Percentiles rank a stretch among this genome's conserved stretches.
Evolutionary conservation across 1,140 invertebrate species (phyloP).

Genomic region (Telenomus remus): DNA sequence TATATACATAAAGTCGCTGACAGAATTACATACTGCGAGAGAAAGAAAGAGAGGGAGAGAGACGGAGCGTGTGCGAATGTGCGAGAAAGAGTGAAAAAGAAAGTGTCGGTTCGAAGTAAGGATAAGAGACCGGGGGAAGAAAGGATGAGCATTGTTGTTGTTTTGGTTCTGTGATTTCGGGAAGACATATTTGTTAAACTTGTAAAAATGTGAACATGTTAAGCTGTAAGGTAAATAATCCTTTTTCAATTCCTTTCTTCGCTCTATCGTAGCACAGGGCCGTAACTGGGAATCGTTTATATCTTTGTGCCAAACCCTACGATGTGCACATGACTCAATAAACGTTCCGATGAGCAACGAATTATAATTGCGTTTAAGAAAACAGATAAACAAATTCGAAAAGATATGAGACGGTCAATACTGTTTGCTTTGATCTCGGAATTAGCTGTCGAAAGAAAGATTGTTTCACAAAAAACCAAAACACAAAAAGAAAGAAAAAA

Average conservation of each 20-base stretch:
- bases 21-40: conserved; percentile 65
- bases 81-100: conserved; percentile 30
- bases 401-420: conserved; percentile 42
- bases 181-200: conserved; percentile 74
- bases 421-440: conserved; percentile 34
- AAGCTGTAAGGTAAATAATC: conserved; percentile 72
- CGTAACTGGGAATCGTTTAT: conserved; percentile 69
- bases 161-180: conserved; percentile 76
- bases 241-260: conserved; percentile 70
- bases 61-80: conserved; percentile 42
- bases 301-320: conserved; percentile 71
- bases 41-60: conserved; percentile 36
- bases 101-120: conserved; percentile 28
- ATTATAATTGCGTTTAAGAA: conserved; percentile 58
- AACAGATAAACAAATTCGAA: too few relatives aligned
- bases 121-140: conserved; percentile 35
- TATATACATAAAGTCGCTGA: conserved; percentile 61
- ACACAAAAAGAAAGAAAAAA: too few relatives aligned
- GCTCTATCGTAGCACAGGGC: conserved; percentile 66
- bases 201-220: conserved; percentile 72
- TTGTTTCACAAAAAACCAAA: too few relatives aligned
- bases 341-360: conserved; percentile 68
- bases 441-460: conserved; percentile 30
- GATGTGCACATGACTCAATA: conserved; percentile 63
- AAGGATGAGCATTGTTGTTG: conserved; percentile 70